These are phyloP conservation scores for Kryptolebias ocellatus DNA, from an alignment of 2,797 vertebrate genomes.

Conservation along the genomic window DNA sequence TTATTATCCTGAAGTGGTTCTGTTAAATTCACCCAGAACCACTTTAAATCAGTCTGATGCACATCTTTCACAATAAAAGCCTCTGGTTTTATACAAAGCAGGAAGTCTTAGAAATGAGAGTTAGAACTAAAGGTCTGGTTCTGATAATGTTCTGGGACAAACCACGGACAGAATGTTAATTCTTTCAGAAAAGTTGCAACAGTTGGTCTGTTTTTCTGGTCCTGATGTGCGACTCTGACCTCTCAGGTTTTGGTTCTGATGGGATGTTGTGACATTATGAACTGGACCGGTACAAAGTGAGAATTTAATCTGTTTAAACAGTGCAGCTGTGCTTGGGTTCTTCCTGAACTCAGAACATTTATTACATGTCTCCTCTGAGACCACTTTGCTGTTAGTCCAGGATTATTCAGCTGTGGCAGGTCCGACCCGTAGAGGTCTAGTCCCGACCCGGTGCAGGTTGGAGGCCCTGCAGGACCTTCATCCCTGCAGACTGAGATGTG, in stretches of 20 bases:
- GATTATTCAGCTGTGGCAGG: background rate
- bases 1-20: background rate
- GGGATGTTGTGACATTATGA: background rate
- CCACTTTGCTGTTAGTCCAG: too few relatives aligned
- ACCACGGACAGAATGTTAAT: too few relatives aligned
- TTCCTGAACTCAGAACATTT: background rate
- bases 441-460: slow-evolving; percentile 27
- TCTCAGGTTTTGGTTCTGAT: background rate
- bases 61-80: background rate
- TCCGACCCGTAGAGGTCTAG: background rate
- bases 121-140: too few relatives aligned
- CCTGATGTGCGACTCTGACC: background rate
- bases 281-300: background rate
- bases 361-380: background rate
- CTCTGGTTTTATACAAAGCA: background rate
- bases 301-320: background rate
- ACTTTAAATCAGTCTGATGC: background rate
- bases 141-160: too few relatives aligned
- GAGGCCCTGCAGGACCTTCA: slow-evolving; percentile 3
- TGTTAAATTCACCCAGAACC: background rate
- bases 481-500: slow-evolving; percentile 19
- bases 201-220: background rate
- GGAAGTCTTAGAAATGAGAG: too few relatives aligned
- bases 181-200: too few relatives aligned
- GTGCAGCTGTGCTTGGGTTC: background rate